Percentiles rank a stretch among this genome's conserved stretches.
Conservation (phyloP, 2,113 vertebrate species). For the Ardeotis arabs region DNA sequence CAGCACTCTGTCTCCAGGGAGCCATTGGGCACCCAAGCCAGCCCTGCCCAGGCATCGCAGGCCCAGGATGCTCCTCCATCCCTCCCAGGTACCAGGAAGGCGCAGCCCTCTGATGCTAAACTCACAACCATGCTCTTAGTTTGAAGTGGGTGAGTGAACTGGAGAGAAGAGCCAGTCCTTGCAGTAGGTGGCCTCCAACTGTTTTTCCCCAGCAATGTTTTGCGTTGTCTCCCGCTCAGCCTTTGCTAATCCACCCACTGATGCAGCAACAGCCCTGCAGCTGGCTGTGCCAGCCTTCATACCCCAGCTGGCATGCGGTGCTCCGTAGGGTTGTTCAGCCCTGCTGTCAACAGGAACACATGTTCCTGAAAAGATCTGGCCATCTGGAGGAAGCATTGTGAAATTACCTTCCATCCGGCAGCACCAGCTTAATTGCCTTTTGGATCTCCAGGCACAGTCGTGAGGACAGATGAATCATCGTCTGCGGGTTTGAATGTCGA, state of each 20-base stretch:
- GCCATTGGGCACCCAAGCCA: neutral
- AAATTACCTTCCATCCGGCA: neutral
- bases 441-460: neutral
- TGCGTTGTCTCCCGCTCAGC: neutral
- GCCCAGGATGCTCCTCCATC: neutral
- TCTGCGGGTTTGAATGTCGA: neutral
- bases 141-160: neutral
- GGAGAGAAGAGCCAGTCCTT: neutral
- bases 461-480: neutral
- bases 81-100: neutral
- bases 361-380: neutral
- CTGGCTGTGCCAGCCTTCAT: neutral
- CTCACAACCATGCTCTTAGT: neutral
- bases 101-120: neutral
- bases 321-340: neutral
- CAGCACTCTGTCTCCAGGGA: neutral
- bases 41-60: accelerated
- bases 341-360: neutral
- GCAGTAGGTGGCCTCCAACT: neutral
- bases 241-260: neutral
- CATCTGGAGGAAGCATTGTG: neutral
- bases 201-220: neutral
- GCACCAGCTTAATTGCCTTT: neutral
- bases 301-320: neutral
- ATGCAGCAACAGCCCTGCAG: accelerated